Evolutionary conservation across 1,140 invertebrate genomes (phyloP), one percentile per base, ranked within the genome.

Genomic region (Agraylea sexmaculata): DNA sequence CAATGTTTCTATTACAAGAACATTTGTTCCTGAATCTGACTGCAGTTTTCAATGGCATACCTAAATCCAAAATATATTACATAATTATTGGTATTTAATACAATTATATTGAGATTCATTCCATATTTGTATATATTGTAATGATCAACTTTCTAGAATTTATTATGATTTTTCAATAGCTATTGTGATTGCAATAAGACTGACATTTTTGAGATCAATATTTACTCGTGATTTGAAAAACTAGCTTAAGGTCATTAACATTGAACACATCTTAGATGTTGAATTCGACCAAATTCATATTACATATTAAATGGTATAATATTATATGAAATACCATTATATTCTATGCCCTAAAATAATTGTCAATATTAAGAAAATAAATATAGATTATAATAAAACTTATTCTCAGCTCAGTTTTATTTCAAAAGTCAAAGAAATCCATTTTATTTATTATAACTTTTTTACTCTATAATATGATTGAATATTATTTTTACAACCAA

Each of bases 1-100:
- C n/a, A 13, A 15, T 2, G 42, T 48, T 12, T 37, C 33, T 13
- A 43, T 43, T 29, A 43, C 36, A 16, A 43, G 41, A 22, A 43
- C 41, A 20, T 43, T 30, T n/a, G 17, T 27, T 12, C 33, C 23
- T 11, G 41, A 43, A 17, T 21, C n/a, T n/a, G n/a, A n/a, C n/a
- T n/a, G n/a, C n/a, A n/a, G n/a, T n/a, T n/a, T n/a, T n/a, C n/a
- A n/a, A n/a, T n/a, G n/a, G n/a, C n/a, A n/a, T n/a, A n/a, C n/a
- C n/a, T n/a, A n/a, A n/a, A n/a, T n/a, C n/a, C n/a, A n/a, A n/a
- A n/a, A n/a, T n/a, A n/a, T n/a, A n/a, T n/a, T n/a, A n/a, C n/a
- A n/a, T n/a, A n/a, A n/a, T n/a, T n/a, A n/a, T n/a, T n/a, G n/a
- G n/a, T n/a, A n/a, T n/a, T n/a, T n/a, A n/a, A n/a, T n/a, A n/a